A percentile compares a stretch with the other conserved stretches of the same genome.
These are phyloP conservation scores for Platynereis dumerilii DNA, from an alignment of 2,888 invertebrate genomes.

Conservation along the genomic window DNA sequence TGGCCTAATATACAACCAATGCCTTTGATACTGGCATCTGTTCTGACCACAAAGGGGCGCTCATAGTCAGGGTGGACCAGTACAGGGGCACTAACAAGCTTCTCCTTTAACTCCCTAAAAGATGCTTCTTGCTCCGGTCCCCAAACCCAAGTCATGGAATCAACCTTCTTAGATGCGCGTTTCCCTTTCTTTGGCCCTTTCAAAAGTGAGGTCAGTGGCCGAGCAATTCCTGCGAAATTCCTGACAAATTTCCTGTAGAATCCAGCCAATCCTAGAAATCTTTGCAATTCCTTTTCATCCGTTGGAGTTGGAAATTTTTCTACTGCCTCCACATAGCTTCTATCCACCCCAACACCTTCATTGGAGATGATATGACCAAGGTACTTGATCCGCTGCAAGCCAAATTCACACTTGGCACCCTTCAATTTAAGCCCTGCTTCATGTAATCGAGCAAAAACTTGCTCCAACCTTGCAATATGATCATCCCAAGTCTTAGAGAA, in stretches of 20 bases:
- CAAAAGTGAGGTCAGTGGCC: neutral
- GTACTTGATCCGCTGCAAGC: neutral
- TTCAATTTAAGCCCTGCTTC: neutral
- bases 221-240: neutral
- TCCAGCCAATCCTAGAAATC: slow-evolving; percentile 7
- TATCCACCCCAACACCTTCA: neutral
- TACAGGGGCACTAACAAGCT: slow-evolving; percentile 32
- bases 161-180: neutral
- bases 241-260: slow-evolving; percentile 3
- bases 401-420: slow-evolving; percentile 5
- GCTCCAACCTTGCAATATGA: neutral
- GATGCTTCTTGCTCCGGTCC: slow-evolving; percentile 22
- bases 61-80: slow-evolving; percentile 37
- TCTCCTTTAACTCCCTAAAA: slow-evolving; percentile 29
- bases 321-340: slow-evolving; percentile 3
- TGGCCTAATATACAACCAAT: slow-evolving; percentile 32
- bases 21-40: slow-evolving; percentile 34
- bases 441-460: neutral
- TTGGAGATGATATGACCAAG: neutral
- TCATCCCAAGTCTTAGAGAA: neutral
- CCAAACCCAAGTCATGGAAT: slow-evolving; percentile 6
- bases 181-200: neutral
- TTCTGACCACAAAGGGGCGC: slow-evolving; percentile 36
- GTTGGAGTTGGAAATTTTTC: neutral
- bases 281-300: neutral